Evolutionary conservation across 2,113 vertebrate genomes (phyloP), one percentile per base, ranked within the genome.

Genomic region (Himantopus leucocephalus): DNA sequence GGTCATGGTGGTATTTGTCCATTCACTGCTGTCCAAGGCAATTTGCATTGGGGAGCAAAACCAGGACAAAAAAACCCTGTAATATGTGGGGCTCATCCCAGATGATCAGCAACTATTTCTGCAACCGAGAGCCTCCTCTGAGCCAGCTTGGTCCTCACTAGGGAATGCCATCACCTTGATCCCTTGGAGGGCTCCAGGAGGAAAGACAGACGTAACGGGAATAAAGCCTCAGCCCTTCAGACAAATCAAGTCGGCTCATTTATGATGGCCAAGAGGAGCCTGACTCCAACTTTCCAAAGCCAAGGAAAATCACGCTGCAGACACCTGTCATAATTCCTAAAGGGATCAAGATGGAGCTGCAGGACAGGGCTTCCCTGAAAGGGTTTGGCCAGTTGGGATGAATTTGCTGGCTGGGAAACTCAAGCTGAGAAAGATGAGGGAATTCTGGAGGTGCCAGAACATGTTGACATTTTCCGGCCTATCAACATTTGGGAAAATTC

Each of bases 51-150:
- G 20, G 41, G 23, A 21, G 8, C 15, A 63, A 79, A 56, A n/a
- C 4, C 12, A 34, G 59, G 16, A 43, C 24, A 56, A 47, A 30
- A 14, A 24, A 55, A 20, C 47, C 0, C 13, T 0, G 0, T 21
- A 17, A 48, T 17, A 14, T 16, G 10, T 47, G 29, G 48, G 29
- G 52, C 43, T 66, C 59, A 18, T 35, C 32, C 26, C 59, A 27
- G 24, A 64, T 41, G 50, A 66, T 43, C 52, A 52, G 59, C 24
- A 29, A 21, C 3, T 26, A 30, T 41, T 73, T n/a, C 59, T 50
- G 68, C 32, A n/a, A 20, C 67, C 4, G 5, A 56, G 13, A 60
- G 39, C 32, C 21, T 53, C 37, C 32, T 60, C 32, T 19, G 47
- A 52, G 45, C 53, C 53, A 35, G 32, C 5, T 7, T 35, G 59